Evolutionary conservation across 2,888 invertebrate species (phyloP), one percentile per base, ranked within the genome.

Genomic region (Agriopis aurantiaria): DNA sequence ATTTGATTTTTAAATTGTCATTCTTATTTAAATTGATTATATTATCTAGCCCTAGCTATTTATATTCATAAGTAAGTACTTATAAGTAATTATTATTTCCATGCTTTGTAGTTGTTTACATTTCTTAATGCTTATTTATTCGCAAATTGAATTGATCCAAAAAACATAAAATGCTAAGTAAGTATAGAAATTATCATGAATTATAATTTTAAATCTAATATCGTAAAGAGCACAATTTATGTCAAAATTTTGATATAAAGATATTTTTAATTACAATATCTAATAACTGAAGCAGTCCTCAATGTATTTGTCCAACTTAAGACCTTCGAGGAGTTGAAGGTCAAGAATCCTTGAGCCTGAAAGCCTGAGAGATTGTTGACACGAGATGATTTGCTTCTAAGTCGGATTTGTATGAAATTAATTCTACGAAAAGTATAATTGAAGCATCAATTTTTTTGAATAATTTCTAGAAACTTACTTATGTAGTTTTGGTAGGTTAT

Each of bases 301-400:
- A 8, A 57, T 51, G 45, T 43, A 57, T 17, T 46, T 58, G 8
- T n/a, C 55, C 46, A 49, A 46, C 51, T 41, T 51, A 46, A 23
- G 45, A 23, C 17, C 14, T 43, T 52, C 33, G 12, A 55, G 41
- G 14, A n/a, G 14, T 57, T 23, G 49, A 9, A 62, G 57, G n/a
- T 58, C 52, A 63, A 63, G 58, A 58, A 46, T 17, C 17, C 58
- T 63, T 8, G 52, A 52, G n/a, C 40, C 33, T 62, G 57, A 12
- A 56, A 51, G 61, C 57, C 46, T 49, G 4, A 56, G 41, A 56
- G 14, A 58, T 58, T 65, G 33, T 56, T 49, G 62, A 67, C 55
- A 9, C 11, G n/a, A 51, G 41, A 61, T 55, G 41, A 12, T 55
- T 41, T 43, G 23, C 17, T 51, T 17, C 8, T 14, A 49, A 49